These are phyloP conservation scores for Aporophyla lueneburgensis DNA, from an alignment of 2,888 invertebrate species.

Conservation along the genomic window DNA sequence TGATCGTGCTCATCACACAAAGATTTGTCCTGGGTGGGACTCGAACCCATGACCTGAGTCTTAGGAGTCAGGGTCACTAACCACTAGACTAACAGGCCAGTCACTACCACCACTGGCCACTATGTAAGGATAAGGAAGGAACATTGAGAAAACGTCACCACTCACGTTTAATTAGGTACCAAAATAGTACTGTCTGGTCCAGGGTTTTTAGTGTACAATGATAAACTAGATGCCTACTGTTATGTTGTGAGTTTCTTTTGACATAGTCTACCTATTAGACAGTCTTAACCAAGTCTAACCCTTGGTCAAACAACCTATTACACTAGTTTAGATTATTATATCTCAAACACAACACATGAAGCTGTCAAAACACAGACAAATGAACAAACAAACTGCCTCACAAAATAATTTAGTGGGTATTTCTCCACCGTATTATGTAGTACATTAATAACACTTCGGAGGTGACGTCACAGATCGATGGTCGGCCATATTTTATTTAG, in stretches of 20 bases:
- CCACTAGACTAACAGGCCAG: too few species aligned
- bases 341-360: not conserved
- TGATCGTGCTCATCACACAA: too few species aligned
- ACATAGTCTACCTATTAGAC: not conserved
- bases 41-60: too few species aligned
- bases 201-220: not conserved
- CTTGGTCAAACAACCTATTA: not conserved
- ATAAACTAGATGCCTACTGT: not conserved
- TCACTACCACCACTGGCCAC: too few species aligned
- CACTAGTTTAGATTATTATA: not conserved
- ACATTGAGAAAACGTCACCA: too few species aligned
- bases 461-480: slow-evolving; percentile 50
- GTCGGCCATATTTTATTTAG: slow-evolving; percentile 35
- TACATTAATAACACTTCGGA: slow-evolving; percentile 41
- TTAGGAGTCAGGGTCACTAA: too few species aligned
- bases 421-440: not conserved
- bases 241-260: not conserved
- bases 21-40: too few species aligned
- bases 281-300: not conserved
- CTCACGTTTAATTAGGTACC: too few species aligned
- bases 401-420: slow-evolving; percentile 45
- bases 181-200: not conserved
- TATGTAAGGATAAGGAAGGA: too few species aligned
- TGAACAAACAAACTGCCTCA: slow-evolving; percentile 32
- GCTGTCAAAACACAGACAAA: slow-evolving; percentile 39